Base-by-base conservation (phyloP, 1,140 invertebrate genomes). In the Intoshia linei region DNA sequence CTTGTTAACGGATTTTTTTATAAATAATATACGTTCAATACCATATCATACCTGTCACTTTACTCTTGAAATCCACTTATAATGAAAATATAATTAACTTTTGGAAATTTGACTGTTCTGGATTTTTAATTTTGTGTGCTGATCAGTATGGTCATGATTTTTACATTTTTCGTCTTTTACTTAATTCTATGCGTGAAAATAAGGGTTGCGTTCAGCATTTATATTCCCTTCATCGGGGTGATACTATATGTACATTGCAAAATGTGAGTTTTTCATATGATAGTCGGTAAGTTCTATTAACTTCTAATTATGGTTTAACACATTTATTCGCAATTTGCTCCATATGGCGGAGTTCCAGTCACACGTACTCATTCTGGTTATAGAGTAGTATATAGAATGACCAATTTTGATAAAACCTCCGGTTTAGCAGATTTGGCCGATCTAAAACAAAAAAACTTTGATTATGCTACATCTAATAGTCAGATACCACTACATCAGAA, bases 121-220 rank as follows among this genome's bases (percentile, higher is more conserved):
- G 84, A 7, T 70, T 75, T 50, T 52, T 93, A 31, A 61, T 95
- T 18, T 63, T 92, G 35, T 90, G 81, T 1, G 75, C 77, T 1
- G 83, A 90, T 57, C 69, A 71, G 42, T 63, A 72, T n/a, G 83
- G 83, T 0, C 78, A 87, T 50, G 74, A 81, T 49, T 93, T 93
- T 57, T 74, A 93, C 55, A 65, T 95, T 31, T 95, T 93, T 57
- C 66, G 75, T 40, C 69, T 93, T 43, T 72, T 83, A 48, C 72
- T 81, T 0, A 81, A 90, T 65, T 76, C 81, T 1, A 69, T 70
- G 23, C 73, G 74, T 1, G 69, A 78, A 18, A 68, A 69, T 14
- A 58, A 81, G 30, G 73, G 76, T 4, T 71, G 77, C 3, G 78
- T 93, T 18, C 81, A 93, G 57, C 87, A 93, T 61, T 59, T 95